A percentile compares a stretch with the other conserved stretches of the same genome.
Conservation (phyloP, 2,888 invertebrate genomes). For the Cylindroiulus punctatus region DNA sequence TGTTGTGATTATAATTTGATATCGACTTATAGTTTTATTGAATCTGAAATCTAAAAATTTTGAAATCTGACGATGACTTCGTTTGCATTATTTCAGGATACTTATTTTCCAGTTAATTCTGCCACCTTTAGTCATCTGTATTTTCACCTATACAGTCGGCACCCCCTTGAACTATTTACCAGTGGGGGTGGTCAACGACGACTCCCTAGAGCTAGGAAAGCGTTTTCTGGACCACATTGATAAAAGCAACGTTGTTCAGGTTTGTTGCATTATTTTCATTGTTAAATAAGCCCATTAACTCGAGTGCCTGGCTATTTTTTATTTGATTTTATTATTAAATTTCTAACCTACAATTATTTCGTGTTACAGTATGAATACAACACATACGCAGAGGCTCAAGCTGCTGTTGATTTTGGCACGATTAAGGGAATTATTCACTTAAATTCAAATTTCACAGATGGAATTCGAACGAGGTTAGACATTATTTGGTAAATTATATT, state of each 20-base stretch:
- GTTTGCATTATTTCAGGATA: background rate
- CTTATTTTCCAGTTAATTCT: background rate
- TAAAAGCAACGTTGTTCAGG: background rate
- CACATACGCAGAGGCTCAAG: background rate
- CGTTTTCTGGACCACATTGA: background rate
- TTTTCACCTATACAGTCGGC: background rate
- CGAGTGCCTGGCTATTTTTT: no score
- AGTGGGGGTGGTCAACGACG: constrained; percentile 28
- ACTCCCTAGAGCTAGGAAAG: background rate
- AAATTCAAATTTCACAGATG: background rate
- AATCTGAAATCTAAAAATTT: background rate
- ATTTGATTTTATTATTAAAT: no score
- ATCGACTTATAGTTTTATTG: no score
- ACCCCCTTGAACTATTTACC: background rate
- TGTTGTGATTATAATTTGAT: no score
- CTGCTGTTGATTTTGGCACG: background rate
- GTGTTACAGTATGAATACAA: background rate
- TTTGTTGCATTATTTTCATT: background rate
- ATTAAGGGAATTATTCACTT: constrained; percentile 26
- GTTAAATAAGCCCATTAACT: no score
- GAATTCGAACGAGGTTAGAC: background rate
- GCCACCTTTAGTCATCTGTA: background rate
- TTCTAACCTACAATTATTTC: no score
- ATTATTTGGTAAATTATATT: no score
- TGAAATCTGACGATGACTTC: background rate